Conservation (phyloP, 2,113 vertebrate genomes). For the Verasper variegatus region DNA sequence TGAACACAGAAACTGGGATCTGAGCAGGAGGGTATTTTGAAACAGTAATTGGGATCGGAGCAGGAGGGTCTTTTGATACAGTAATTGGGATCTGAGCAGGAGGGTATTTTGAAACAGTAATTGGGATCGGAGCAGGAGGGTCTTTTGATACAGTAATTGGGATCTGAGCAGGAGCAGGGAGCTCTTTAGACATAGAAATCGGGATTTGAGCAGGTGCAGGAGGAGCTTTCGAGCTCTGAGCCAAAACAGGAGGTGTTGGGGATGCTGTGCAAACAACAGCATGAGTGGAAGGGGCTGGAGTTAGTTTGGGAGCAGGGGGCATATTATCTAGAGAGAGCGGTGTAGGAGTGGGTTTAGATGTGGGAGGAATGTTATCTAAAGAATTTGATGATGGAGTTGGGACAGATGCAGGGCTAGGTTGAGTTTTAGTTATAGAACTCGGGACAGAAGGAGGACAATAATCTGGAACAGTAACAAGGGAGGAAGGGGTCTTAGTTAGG, state of each 20-base stretch:
- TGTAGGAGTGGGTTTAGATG: constrained; percentile 23
- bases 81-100: constrained; percentile 3
- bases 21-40: not conserved
- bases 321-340: constrained; percentile 43
- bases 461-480: constrained; percentile 22
- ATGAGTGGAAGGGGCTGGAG: constrained; percentile 13
- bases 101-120: not conserved
- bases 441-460: constrained; percentile 6
- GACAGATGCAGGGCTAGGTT: constrained; percentile 27
- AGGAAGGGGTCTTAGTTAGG: constrained; percentile 23
- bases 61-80: constrained; percentile 6
- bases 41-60: constrained; percentile 1
- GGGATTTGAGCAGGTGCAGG: constrained; percentile 3
- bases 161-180: not conserved
- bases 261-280: constrained; percentile 33
- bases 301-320: constrained; percentile 3
- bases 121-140: not conserved
- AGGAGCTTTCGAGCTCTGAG: constrained; percentile 28
- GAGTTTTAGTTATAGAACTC: constrained; percentile 19
- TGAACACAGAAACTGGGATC: constrained; percentile 13
- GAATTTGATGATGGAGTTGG: constrained; percentile 26
- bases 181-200: not conserved
- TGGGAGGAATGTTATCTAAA: constrained; percentile 43
- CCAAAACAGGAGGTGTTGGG: constrained; percentile 16
- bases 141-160: not conserved